Percentiles rank a stretch among this genome's conserved stretches.
These are phyloP conservation scores for Drosophila lacertosa DNA, from an alignment of 1,140 invertebrate species.

Conservation along the genomic window DNA sequence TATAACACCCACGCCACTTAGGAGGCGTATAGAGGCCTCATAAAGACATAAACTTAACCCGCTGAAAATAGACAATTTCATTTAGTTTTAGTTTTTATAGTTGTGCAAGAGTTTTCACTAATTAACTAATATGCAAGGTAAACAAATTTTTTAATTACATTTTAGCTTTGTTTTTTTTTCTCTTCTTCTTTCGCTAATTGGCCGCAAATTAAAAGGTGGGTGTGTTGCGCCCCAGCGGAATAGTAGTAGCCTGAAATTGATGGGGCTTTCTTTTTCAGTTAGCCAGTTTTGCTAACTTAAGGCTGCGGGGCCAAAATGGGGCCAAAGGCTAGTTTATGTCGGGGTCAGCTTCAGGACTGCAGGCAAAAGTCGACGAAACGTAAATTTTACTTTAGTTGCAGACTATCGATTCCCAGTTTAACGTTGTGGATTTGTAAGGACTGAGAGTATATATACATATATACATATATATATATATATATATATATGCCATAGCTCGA, in stretches of 20 bases:
- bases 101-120: constrained; percentile 6
- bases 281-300: constrained; percentile 17
- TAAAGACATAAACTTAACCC: constrained; percentile 21
- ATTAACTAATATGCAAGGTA: constrained; percentile 56
- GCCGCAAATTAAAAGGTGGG: constrained; percentile 24
- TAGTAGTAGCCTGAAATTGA: constrained; percentile 57
- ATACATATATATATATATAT: constrained; percentile 1
- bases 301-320: not conserved
- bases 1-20: constrained; percentile 45
- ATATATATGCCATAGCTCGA: constrained; percentile 61
- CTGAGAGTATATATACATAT: constrained; percentile 10
- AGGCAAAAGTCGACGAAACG: constrained; percentile 21
- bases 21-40: not conserved
- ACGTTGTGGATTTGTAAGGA: not conserved
- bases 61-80: not conserved
- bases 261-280: constrained; percentile 31
- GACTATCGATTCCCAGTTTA: constrained; percentile 29
- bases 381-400: constrained; percentile 31
- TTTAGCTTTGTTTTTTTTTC: constrained; percentile 20
- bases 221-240: constrained; percentile 27
- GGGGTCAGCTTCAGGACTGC: constrained; percentile 6
- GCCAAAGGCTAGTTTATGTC: constrained; percentile 8
- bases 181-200: constrained; percentile 52
- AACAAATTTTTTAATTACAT: constrained; percentile 62
- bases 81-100: constrained; percentile 29